Evolutionary conservation across 1,140 invertebrate genomes (phyloP).

Genomic region (Dolichoris vasculosae): DNA sequence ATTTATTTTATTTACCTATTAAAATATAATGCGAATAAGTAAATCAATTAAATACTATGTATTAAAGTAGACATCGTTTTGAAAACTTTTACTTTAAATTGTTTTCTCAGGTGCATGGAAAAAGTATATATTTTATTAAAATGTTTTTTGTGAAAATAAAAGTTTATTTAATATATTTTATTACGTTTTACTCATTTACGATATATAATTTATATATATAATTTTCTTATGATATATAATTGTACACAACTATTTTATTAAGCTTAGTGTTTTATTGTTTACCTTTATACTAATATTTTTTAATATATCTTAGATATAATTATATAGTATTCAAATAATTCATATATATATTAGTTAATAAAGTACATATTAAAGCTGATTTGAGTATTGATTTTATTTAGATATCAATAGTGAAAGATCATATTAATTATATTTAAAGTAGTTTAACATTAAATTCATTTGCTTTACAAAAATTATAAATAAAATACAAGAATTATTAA

Average conservation of each 20-base stretch:
- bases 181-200: neutral
- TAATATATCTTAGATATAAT: neutral
- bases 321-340: neutral
- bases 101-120: too few relatives aligned
- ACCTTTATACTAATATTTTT: too few relatives aligned
- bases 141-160: too few relatives aligned
- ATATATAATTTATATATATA: too few relatives aligned
- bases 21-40: neutral
- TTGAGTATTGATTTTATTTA: neutral
- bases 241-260: too few relatives aligned
- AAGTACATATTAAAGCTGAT: neutral
- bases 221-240: too few relatives aligned
- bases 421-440: neutral
- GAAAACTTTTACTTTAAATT: neutral
- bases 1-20: neutral
- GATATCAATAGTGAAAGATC: constrained; percentile 16
- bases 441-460: too few relatives aligned
- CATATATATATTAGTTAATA: neutral
- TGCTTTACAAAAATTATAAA: too few relatives aligned
- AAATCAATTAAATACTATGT: neutral
- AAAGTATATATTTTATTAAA: too few relatives aligned
- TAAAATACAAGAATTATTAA: too few relatives aligned
- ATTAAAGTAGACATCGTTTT: neutral
- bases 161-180: neutral
- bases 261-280: neutral